These are phyloP conservation scores for Centroberyx gerrardi DNA, from an alignment of 2,797 vertebrate genomes.

Conservation along the genomic window DNA sequence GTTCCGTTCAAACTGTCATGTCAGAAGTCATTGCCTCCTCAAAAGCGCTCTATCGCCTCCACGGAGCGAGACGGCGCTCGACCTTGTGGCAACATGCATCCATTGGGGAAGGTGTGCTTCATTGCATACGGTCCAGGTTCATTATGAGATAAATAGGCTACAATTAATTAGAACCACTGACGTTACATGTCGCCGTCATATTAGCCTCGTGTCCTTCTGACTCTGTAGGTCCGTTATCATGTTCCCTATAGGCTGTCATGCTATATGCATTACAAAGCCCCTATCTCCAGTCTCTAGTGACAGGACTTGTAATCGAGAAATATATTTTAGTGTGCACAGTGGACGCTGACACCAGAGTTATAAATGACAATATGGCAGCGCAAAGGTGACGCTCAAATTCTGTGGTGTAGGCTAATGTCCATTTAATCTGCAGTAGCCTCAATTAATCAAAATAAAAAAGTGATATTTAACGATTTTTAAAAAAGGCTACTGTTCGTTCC, in stretches of 20 bases:
- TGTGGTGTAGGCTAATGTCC: conserved; percentile 8
- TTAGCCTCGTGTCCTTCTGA: conserved; percentile 29
- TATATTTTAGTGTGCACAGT: conserved; percentile 2
- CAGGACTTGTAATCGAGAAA: conserved; percentile 39
- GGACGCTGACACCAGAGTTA: conserved; percentile 4
- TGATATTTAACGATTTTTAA: conserved; percentile 11
- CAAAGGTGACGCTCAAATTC: conserved; percentile 13
- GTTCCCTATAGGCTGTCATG: conserved; percentile 13
- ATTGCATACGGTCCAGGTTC: conserved; percentile 32
- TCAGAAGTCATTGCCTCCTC: conserved; percentile 18
- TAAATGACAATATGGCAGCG: conserved; percentile 17
- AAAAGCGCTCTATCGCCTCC: background rate
- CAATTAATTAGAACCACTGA: conserved; percentile 63
- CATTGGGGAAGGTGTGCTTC: conserved; percentile 17
- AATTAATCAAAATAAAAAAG: conserved; percentile 32
- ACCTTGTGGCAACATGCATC: conserved; percentile 45
- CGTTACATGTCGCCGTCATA: conserved; percentile 64
- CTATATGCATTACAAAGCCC: conserved; percentile 2
- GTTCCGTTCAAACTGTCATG: conserved; percentile 50
- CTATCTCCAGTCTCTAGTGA: conserved; percentile 39
- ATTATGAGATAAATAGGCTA: conserved; percentile 52
- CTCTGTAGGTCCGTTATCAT: conserved; percentile 24
- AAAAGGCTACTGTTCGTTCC: conserved; percentile 5
- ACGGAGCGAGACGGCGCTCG: conserved; percentile 2
- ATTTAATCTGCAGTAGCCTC: conserved; percentile 43